phyloP scores from a whole-genome alignment of 2,113 vertebrate species.

The Lophotis ruficrista region DNA sequence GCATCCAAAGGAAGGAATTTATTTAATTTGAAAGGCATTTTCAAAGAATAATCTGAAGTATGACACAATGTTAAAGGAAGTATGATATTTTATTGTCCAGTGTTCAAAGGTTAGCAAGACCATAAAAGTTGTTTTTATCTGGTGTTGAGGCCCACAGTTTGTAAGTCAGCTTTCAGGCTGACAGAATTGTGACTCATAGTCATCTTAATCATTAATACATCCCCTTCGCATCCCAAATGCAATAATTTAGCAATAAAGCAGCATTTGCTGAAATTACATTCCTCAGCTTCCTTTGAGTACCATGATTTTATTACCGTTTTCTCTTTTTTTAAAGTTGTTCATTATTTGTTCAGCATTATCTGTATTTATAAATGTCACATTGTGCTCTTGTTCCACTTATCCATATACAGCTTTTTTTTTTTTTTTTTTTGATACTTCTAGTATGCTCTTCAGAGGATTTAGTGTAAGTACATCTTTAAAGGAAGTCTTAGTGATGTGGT shows the following conservation, averaged over 20 bases:
- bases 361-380: neutral
- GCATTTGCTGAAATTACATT: neutral
- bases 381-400: neutral
- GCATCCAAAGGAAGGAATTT: conserved; percentile 53
- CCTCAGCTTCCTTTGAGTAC: neutral
- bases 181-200: neutral
- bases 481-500: neutral
- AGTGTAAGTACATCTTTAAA: neutral
- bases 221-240: neutral
- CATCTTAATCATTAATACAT: neutral
- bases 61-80: conserved; percentile 53
- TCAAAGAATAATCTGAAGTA: conserved; percentile 36
- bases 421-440: neutral
- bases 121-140: conserved; percentile 58
- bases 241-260: neutral
- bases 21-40: conserved; percentile 35
- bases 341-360: neutral
- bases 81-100: conserved; percentile 51
- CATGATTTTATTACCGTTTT: neutral
- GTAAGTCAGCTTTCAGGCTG: neutral
- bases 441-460: neutral
- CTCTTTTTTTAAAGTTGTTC: neutral
- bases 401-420: neutral
- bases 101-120: conserved; percentile 53
- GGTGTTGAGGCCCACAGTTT: neutral